Conservation (phyloP, 35 echinoderm and acorn worm genomes). For the Strongylocentrotus purpuratus region DNA sequence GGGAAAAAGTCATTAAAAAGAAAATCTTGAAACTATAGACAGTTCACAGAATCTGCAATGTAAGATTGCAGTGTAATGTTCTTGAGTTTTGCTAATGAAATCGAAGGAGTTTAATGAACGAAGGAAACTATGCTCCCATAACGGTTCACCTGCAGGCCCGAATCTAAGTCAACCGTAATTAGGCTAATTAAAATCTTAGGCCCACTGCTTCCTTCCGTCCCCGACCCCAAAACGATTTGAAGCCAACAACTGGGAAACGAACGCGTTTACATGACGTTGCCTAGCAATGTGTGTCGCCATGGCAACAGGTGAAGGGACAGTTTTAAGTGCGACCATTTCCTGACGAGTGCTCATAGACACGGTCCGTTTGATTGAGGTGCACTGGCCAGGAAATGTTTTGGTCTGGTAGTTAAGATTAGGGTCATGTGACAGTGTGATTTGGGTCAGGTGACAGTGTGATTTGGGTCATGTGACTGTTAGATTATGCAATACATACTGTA, state of each 20-base stretch:
- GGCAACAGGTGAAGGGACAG: slow-evolving; percentile 22
- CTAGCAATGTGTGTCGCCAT: background rate
- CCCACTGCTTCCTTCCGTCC: background rate
- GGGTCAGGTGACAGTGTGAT: background rate
- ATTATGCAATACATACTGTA: background rate
- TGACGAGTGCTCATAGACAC: background rate
- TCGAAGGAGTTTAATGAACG: background rate
- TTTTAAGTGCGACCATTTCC: background rate
- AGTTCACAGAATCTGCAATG: too few relatives aligned
- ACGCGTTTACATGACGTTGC: background rate
- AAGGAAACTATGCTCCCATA: background rate
- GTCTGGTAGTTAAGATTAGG: background rate
- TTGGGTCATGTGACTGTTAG: background rate
- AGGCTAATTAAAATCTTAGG: background rate
- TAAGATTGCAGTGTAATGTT: too few relatives aligned
- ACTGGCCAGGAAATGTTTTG: background rate
- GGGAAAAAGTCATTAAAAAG: too few relatives aligned
- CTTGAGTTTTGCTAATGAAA: too few relatives aligned
- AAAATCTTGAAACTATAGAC: too few relatives aligned
- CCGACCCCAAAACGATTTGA: background rate
- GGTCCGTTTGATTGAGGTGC: background rate
- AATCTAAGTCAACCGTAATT: slow-evolving; percentile 17
- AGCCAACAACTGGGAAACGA: background rate
- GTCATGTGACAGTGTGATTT: background rate
- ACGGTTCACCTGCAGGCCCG: background rate